These are phyloP conservation scores for Trichonephila inaurata DNA, from an alignment of 1,140 invertebrate genomes.

Conservation along the genomic window DNA sequence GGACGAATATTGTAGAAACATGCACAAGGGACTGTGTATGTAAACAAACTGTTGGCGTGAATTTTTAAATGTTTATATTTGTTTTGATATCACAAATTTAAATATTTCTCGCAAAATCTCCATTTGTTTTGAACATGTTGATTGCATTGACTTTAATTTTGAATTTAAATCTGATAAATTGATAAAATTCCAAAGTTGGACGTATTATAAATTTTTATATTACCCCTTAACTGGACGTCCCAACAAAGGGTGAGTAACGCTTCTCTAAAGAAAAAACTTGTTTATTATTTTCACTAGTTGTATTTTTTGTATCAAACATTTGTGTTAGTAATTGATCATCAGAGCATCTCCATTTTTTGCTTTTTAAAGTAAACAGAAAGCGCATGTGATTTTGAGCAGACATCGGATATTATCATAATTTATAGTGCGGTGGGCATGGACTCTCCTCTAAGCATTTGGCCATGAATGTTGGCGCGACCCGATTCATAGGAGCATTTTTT, in stretches of 20 bases:
- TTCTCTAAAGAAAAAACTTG: conserved; percentile 56
- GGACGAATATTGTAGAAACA: conserved; percentile 50
- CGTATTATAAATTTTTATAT: conserved; percentile 38
- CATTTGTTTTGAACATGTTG: too few relatives aligned
- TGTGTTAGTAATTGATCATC: not conserved
- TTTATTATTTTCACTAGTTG: conserved; percentile 26
- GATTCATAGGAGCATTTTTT: not conserved
- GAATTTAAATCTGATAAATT: too few relatives aligned
- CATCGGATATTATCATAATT: conserved; percentile 75
- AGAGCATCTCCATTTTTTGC: not conserved
- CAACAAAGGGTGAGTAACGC: conserved; percentile 75
- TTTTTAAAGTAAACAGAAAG: conserved; percentile 43
- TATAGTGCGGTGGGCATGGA: conserved; percentile 73
- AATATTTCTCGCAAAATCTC: not conserved
- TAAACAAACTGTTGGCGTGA: not conserved
- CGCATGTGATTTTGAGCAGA: conserved; percentile 65
- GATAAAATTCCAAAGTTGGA: too few relatives aligned
- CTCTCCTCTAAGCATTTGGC: conserved; percentile 65
- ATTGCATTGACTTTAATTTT: not conserved
- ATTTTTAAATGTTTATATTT: not conserved
- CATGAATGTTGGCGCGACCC: conserved; percentile 52
- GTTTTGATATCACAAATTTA: not conserved
- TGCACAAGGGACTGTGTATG: not conserved
- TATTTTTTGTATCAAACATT: not conserved
- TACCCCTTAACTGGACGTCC: conserved; percentile 61